A percentile compares a stretch with the other conserved stretches of the same genome.
Evolutionary conservation across 2,888 invertebrate species (phyloP).

Genomic region (Eumacrocentrus americanus): DNA sequence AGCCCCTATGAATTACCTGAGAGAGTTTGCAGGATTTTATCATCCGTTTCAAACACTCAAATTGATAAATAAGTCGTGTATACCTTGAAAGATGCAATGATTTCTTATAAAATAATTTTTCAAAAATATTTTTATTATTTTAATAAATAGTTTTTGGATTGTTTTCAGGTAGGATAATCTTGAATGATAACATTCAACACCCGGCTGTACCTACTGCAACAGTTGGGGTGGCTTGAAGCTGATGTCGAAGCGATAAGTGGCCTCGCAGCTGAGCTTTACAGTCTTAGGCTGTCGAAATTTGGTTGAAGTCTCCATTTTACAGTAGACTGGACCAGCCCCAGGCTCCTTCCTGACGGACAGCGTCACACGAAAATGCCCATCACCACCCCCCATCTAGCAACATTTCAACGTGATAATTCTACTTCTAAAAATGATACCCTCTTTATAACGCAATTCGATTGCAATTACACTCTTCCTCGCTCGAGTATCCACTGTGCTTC

Average conservation of each 20-base stretch:
- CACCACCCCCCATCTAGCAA: slow-evolving; percentile 50
- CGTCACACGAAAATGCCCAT: slow-evolving; percentile 62
- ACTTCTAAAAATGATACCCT: background rate
- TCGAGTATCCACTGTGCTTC: background rate
- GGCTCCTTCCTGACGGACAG: slow-evolving; percentile 64
- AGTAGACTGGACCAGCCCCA: slow-evolving; percentile 63
- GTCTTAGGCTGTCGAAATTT: slow-evolving; percentile 66
- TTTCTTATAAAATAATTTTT: too few relatives aligned
- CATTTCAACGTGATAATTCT: background rate
- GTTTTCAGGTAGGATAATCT: too few relatives aligned
- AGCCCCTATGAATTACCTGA: too few relatives aligned
- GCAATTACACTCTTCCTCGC: background rate
- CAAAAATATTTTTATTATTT: too few relatives aligned
- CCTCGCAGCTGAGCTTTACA: slow-evolving; percentile 65
- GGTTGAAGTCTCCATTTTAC: slow-evolving; percentile 66
- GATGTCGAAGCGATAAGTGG: slow-evolving; percentile 64
- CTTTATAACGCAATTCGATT: background rate
- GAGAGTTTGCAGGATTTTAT: too few relatives aligned
- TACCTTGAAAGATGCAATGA: too few relatives aligned
- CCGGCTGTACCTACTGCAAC: slow-evolving; percentile 63
- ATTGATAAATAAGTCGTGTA: too few relatives aligned
- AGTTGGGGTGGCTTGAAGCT: slow-evolving; percentile 65
- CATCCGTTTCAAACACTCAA: too few relatives aligned
- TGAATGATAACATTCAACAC: too few relatives aligned
- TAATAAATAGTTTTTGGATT: too few relatives aligned